Conservation (phyloP, 2,113 vertebrate genomes). For the Chitala chitala region DNA sequence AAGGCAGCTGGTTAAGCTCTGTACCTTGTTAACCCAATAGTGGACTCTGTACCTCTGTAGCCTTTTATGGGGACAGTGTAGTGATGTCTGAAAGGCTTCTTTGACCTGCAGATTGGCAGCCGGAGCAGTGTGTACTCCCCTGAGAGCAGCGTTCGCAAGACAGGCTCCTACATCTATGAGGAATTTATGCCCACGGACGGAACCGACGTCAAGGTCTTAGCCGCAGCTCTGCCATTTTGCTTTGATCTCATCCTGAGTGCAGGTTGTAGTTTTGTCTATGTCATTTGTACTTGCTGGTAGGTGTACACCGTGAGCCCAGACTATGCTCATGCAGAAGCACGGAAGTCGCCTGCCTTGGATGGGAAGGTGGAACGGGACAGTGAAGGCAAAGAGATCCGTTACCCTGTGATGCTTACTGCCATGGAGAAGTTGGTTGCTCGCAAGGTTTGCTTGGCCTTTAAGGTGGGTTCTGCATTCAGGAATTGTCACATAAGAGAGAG, state of each 20-base stretch:
- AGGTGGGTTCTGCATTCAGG: slow-evolving; percentile 51
- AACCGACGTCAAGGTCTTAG: slow-evolving; percentile 88
- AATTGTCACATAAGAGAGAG: not conserved
- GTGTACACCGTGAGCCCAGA: slow-evolving; percentile 87
- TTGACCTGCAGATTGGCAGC: slow-evolving; percentile 80
- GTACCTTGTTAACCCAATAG: too few relatives aligned
- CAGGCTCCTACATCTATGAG: slow-evolving; percentile 95
- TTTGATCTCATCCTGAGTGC: slow-evolving; percentile 57
- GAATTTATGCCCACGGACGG: slow-evolving; percentile 98
- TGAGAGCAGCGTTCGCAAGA: slow-evolving; percentile 90
- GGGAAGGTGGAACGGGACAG: slow-evolving; percentile 84
- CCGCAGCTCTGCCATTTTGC: not conserved
- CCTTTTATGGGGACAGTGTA: not conserved
- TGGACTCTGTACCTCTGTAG: not conserved
- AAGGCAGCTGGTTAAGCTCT: too few relatives aligned
- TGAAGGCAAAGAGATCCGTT: slow-evolving; percentile 85
- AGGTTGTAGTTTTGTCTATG: not conserved
- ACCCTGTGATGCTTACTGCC: slow-evolving; percentile 83
- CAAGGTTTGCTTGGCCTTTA: slow-evolving; percentile 88
- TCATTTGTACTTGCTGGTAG: slow-evolving; percentile 40
- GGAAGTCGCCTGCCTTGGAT: slow-evolving; percentile 82
- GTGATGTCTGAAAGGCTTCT: not conserved
- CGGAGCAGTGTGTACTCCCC: slow-evolving; percentile 96
- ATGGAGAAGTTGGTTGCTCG: slow-evolving; percentile 84
- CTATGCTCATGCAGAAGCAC: slow-evolving; percentile 85